Base-by-base conservation (phyloP, 2,113 vertebrate genomes). In the Crotalus horridus region DNA sequence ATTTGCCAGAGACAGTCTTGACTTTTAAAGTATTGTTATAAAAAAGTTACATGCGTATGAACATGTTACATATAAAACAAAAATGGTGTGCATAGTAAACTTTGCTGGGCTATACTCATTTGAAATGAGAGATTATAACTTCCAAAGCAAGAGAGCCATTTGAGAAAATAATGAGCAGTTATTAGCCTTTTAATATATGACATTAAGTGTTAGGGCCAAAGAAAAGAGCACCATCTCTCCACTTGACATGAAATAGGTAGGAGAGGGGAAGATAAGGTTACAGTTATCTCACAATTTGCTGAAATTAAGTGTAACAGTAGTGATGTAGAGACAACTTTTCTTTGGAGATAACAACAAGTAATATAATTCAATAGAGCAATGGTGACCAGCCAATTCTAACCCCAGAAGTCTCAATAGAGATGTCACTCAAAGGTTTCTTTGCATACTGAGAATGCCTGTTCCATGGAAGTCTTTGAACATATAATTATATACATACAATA, bases 91-190 rank as follows among this genome's bases (percentile, higher is more conserved):
- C 29, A 81, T 39, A 55, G n/a, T 55, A 90, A 90, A 51, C 11
- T 61, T n/a, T 54, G 51, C n/a, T 53, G 54, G 17, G 10, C n/a
- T 91, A 13, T n/a, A 85, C n/a, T 26, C 7, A 54, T 7, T 74
- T 85, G 51, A 54, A 85, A 85, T 56, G 7, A 85, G 51, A 53
- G 11, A 85, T 56, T 43, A 8, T 39, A 13, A 15, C 64, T 90
- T 90, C n/a, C 29, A 85, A 33, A 85, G n/a, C 21, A 85, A 24
- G 69, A 53, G 53, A 23, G 4, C 74, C 26, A 81, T 90, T 90
- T 90, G 53, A 90, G 64, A 90, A 90, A 54, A 74, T 74, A 74
- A 90, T 55, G 64, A 90, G 64, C 53, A 74, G 29, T 51, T 74
- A 61, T 54, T 69, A 90, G 23, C 23, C 20, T 74, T 53, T 29